Evolutionary conservation across 1,140 invertebrate species (phyloP), one percentile per base, ranked within the genome.

Genomic region (Eupristina koningsbergeri): DNA sequence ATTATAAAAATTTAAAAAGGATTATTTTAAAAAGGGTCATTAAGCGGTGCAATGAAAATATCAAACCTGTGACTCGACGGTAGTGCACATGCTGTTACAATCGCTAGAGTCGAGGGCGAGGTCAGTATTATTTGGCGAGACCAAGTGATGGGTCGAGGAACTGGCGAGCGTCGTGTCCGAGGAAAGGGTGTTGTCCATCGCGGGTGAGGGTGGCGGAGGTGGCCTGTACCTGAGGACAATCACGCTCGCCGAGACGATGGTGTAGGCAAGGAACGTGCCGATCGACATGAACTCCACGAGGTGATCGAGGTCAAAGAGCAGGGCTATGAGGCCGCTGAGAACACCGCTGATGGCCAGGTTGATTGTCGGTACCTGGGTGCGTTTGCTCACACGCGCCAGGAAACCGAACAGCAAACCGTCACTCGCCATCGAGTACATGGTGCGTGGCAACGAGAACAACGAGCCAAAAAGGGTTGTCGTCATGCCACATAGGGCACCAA

Each of bases 231-330:
- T 94, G 29, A 98, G 90, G 50, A 98, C 96, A 63, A 98, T 97
- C 5, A 98, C 96, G 81, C 96, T 96, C 22, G 96, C 96, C 81
- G 96, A 97, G 2, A 98, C 97, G 47, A 98, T 97, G 9, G 97
- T 98, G 89, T 98, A 98, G 0, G 97, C 97, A 77, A 98, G 90
- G 15, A 98, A 93, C 0, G 97, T 98, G 0, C 97, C 97, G 86
- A 98, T 98, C 0, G 97, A 98, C 96, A 98, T 97, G 87, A 98
- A 98, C 88, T 99, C 98, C 1, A 98, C 97, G 26, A 98, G 93
- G 86, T 97, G 97, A 87, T 97, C 95, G 83, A 99, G 94, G 90
- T 99, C 97, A 88, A 98, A 97, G 31, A 98, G 89, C 7, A 98
- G 89, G 13, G 98, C 97, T 83, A 98, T 95, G 0, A 97, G 76